Evolutionary conservation across 2,797 vertebrate species (phyloP).

Genomic region (Phyllotis vaccarum): DNA sequence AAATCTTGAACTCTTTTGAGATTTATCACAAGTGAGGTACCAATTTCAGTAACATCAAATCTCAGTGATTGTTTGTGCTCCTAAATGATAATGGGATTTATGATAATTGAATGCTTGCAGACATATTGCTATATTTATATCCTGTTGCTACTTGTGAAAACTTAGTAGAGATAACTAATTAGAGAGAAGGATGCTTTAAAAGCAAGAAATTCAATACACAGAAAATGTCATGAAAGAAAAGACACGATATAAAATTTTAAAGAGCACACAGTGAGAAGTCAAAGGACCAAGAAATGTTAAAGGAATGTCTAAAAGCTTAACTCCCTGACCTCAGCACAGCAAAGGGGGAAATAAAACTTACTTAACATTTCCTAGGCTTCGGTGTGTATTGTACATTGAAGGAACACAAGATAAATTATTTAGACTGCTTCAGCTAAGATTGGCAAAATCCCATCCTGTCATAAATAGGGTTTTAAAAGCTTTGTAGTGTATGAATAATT

Average conservation of each 20-base stretch:
- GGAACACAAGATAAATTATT: conserved; percentile 89
- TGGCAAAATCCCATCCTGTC: conserved; percentile 87
- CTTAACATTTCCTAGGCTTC: conserved; percentile 87
- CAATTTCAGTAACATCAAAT: conserved; percentile 59
- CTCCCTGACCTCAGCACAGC: conserved; percentile 82
- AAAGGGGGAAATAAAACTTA: conserved; percentile 83
- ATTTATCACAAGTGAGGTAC: conserved; percentile 44
- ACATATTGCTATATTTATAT: conserved; percentile 70
- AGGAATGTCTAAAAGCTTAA: conserved; percentile 83
- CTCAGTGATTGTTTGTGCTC: conserved; percentile 19
- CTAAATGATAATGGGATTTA: conserved; percentile 33
- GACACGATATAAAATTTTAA: conserved; percentile 63
- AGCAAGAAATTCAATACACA: conserved; percentile 71
- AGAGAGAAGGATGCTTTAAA: conserved; percentile 58
- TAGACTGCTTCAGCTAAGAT: conserved; percentile 85
- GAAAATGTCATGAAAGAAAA: conserved; percentile 84
- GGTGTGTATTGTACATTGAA: conserved; percentile 83
- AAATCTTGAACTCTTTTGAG: conserved; percentile 48
- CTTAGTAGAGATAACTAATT: conserved; percentile 76
- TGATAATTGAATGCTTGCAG: conserved; percentile 66
- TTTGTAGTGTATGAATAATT: conserved; percentile 89
- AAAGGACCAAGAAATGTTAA: conserved; percentile 79
- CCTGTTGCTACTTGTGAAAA: conserved; percentile 59
- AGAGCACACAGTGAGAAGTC: conserved; percentile 68
- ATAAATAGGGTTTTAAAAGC: conserved; percentile 87